Evolutionary conservation across 2,113 vertebrate genomes (phyloP), one percentile per base, ranked within the genome.

Genomic region (Ascaphus truei): DNA sequence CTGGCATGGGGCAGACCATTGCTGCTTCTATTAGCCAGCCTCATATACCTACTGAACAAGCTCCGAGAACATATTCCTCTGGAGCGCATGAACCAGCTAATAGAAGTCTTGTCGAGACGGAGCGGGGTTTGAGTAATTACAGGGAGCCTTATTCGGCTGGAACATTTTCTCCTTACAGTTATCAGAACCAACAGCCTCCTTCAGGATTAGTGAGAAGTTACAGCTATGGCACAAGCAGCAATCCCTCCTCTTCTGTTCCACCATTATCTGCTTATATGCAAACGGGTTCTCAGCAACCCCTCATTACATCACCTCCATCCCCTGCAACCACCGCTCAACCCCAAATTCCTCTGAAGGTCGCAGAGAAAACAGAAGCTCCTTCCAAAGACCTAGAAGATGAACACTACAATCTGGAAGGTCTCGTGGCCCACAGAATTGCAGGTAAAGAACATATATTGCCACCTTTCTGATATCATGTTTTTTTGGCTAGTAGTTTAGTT

Each of bases 381-480:
- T 81, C 80, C 6, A 77, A 75, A 47, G 81, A 74, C 0, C 83
- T 86, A 0, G 93, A 94, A 68, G 90, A 92, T 39, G 89, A 90
- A 51, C 90, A 83, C 8, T 88, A 95, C 85, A 94, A 91, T 47
- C 80, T 98, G 68, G 95, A 96, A 77, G 97, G 97, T 26, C 88
- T 99, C 76, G 97, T 99, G 72, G 95, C 96, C 59, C 95, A 98
- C 41, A 89, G 97, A 65, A 89, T 99, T 47, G 97, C 97, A 87
- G 97, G 97, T 98, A 93, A 90, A 90, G 39, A 27, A 30, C 13
- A 22, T 16, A 7, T 4, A 18, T 5, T 9, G 11, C 5, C 31
- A 33, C 31, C 11, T 5, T 5, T 5, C 11, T 33, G 31, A 3
- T 7, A 41, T 30, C 1, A 16, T 7, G 5, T 3, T 10, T 34